Evolutionary conservation across 2,888 invertebrate genomes (phyloP), one percentile per base, ranked within the genome.

Genomic region (Agelastica alni): DNA sequence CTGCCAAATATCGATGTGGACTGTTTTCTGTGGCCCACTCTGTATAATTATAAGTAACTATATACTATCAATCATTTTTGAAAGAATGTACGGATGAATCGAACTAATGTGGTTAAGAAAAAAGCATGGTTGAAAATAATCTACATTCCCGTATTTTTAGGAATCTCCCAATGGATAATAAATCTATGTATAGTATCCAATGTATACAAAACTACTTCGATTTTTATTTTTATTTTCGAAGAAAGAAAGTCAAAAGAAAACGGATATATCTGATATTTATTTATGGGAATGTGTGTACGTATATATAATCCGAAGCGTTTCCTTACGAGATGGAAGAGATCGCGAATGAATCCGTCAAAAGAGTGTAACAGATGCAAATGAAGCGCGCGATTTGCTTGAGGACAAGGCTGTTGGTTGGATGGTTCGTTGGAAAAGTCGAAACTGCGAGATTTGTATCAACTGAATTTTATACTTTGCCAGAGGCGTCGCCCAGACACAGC

Each of bases 361-460:
- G 62, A 66, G 58, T 63, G 65, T 62, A 64, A 63, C 65, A 66
- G 63, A 68, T 68, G 68, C 66, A 68, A 66, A 68, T 66, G 66
- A 66, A 39, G 39, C 45, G 32, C 31, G 17, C 59, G 60, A 46
- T 46, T n/a, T 26, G 46, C 55, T 51, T 36, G 51, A 46, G 47
- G 51, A 55, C 51, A 42, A 46, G 22, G 48, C 39, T 18, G 13
- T 28, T 47, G 37, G 32, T 12, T 12, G 31, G 12, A 13, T 10
- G 31, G 12, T 10, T 12, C n/a, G n/a, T n/a, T n/a, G 46, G n/a
- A n/a, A 30, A 39, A 39, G 20, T 17, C 39, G 48, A 39, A 28
- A 30, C 39, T 39, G 30, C 6, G 20, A n/a, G 34, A 45, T 45
- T 45, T 45, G 32, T 45, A 32, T 45, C 45, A 22, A 45, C 32